A percentile compares a stretch with the other conserved stretches of the same genome.
phyloP scores from a whole-genome alignment of 2,888 invertebrate genomes.

The Pachliopta kotzebuea region DNA sequence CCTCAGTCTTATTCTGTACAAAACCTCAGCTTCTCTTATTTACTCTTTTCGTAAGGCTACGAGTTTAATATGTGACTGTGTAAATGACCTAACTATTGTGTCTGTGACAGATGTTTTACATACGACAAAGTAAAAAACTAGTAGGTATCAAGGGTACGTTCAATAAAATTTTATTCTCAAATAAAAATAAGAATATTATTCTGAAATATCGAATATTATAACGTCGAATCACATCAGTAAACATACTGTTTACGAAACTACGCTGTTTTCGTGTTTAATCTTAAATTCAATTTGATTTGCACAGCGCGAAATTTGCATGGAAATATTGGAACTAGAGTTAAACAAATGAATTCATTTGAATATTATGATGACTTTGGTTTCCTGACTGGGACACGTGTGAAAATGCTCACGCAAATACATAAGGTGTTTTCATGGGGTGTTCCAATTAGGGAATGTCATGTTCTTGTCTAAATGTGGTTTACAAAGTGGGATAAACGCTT shows the following conservation, averaged over 20 bases:
- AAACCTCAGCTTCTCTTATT: too few relatives aligned
- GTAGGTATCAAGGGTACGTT: too few relatives aligned
- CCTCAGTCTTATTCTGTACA: too few relatives aligned
- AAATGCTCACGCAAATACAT: slow-evolving; percentile 1
- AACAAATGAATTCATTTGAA: slow-evolving; percentile 28
- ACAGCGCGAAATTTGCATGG: slow-evolving; percentile 25
- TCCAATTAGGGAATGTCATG: slow-evolving; percentile 2
- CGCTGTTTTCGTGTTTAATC: slow-evolving; percentile 14
- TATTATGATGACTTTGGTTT: slow-evolving; percentile 25
- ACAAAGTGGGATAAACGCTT: background rate
- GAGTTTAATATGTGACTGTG: too few relatives aligned
- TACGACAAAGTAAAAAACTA: too few relatives aligned
- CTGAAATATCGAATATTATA: background rate
- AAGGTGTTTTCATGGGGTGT: slow-evolving; percentile 3
- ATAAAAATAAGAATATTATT: background rate
- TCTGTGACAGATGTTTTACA: too few relatives aligned
- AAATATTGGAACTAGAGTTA: slow-evolving; percentile 21
- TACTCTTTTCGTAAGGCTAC: too few relatives aligned
- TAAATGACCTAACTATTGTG: too few relatives aligned
- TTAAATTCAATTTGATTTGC: slow-evolving; percentile 19
- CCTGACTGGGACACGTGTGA: slow-evolving; percentile 21
- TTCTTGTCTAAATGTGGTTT: background rate
- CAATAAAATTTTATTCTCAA: too few relatives aligned
- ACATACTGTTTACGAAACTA: slow-evolving; percentile 7
- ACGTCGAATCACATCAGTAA: background rate